These are phyloP conservation scores for Trichonephila clavata DNA, from an alignment of 1,140 invertebrate genomes.

Conservation along the genomic window DNA sequence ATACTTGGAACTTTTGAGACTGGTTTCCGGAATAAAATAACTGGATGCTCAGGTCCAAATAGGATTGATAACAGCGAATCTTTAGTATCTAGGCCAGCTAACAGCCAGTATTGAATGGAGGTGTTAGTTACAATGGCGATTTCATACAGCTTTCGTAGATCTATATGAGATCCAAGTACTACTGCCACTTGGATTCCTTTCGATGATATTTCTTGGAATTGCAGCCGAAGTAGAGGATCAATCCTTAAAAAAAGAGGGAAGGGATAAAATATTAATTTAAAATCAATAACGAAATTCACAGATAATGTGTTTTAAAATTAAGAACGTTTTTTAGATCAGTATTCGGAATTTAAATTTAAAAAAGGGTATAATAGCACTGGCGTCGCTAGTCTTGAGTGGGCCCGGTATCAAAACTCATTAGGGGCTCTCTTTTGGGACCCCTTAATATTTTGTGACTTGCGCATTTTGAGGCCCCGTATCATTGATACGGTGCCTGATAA, in stretches of 20 bases:
- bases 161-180: slow-evolving; percentile 33
- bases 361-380: too few relatives aligned
- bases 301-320: too few relatives aligned
- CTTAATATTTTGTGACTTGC: too few relatives aligned
- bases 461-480: too few relatives aligned
- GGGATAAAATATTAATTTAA: background rate
- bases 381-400: too few relatives aligned
- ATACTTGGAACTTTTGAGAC: slow-evolving; percentile 21
- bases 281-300: too few relatives aligned
- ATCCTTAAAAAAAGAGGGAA: background rate
- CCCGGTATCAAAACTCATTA: too few relatives aligned
- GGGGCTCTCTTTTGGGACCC: too few relatives aligned
- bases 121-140: background rate
- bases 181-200: slow-evolving; percentile 40
- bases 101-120: slow-evolving; percentile 49
- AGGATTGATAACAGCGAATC: background rate
- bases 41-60: slow-evolving; percentile 54
- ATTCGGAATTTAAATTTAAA: too few relatives aligned
- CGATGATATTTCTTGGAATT: slow-evolving; percentile 22
- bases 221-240: background rate
- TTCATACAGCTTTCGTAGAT: slow-evolving; percentile 26
- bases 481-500: too few relatives aligned
- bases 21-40: slow-evolving; percentile 31
- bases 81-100: slow-evolving; percentile 43
- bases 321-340: too few relatives aligned